Evolutionary conservation across 2,797 vertebrate genomes (phyloP), one percentile per base, ranked within the genome.

Genomic region (Zalophus californianus): DNA sequence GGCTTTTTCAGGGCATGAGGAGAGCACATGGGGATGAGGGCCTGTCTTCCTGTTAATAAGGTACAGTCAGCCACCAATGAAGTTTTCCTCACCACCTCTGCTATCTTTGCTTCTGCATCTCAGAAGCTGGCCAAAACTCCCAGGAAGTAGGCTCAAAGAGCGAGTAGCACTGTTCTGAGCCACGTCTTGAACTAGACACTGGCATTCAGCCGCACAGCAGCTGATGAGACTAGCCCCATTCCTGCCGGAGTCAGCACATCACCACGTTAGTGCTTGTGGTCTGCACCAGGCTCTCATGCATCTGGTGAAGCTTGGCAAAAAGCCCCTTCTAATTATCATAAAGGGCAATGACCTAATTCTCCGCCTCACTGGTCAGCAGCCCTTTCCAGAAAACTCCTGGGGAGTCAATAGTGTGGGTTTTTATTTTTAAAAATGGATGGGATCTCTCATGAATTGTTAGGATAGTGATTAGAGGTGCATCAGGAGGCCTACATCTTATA

Each of bases 371-470:
- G 29, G 54, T 72, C 96, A 38, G 35, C 35, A 62, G 90, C 16
- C 38, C 80, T 79, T 92, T 94, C 23, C 25, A 38, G 75, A 96
- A 94, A 79, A 92, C 23, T 75, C n/a, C 38, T 64, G 29, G 38
- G 27, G 20, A 78, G 23, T 92, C 72, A 84, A 70, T 64, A 52
- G 48, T 38, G 44, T 48, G 2, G 60, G 27, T 48, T 66, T 83
- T 4, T 38, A 44, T 60, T 60, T 70, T 14, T 27, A 12, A n/a
- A 80, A 35, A 41, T 41, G 60, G 27, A 83, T 38, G 18, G 14
- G 35, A 21, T 86, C 8, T 23, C 38, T 29, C 60, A 70, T 56
- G 48, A 83, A 86, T 41, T 77, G 54, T 56, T n/a, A 50, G 13
- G 35, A 5, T 56, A 68, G 25, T 27, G 10, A 14, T 64, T 82